Conservation (phyloP, 2,797 vertebrate species). For the Clarias pachynema region DNA sequence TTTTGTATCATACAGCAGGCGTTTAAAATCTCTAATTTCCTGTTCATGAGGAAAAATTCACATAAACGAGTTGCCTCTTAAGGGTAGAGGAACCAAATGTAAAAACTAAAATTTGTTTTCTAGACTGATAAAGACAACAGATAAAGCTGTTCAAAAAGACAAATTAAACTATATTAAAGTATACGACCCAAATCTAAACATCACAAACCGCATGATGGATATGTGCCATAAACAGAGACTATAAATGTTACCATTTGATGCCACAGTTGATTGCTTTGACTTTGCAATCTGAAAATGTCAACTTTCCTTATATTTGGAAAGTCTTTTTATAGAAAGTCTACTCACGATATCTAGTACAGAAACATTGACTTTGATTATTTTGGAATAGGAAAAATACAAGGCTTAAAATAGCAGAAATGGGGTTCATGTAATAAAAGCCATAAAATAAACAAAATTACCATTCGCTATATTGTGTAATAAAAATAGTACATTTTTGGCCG, state of each 20-base stretch:
- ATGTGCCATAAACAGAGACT: not conserved
- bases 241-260: constrained; percentile 51
- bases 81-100: constrained; percentile 12
- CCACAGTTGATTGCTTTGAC: constrained; percentile 56
- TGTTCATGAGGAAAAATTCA: constrained; percentile 15
- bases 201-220: constrained; percentile 3
- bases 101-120: constrained; percentile 16
- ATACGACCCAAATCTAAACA: not conserved
- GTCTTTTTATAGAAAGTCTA: constrained; percentile 37
- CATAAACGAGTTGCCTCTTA: not conserved
- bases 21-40: constrained; percentile 34
- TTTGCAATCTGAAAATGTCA: constrained; percentile 39
- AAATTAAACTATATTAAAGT: constrained; percentile 8
- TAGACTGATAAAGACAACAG: not conserved
- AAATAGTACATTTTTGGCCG: not conserved
- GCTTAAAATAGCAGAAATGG: not conserved
- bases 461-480: not conserved
- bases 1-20: constrained; percentile 50
- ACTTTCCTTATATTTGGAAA: constrained; percentile 45
- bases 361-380: not conserved
- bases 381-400: not conserved
- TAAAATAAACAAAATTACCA: not conserved
- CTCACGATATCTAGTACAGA: constrained; percentile 15
- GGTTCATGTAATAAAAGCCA: not conserved
- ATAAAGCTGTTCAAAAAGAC: not conserved